Conservation (phyloP, 2,113 vertebrate species). For the Benitochromis conjunctus region DNA sequence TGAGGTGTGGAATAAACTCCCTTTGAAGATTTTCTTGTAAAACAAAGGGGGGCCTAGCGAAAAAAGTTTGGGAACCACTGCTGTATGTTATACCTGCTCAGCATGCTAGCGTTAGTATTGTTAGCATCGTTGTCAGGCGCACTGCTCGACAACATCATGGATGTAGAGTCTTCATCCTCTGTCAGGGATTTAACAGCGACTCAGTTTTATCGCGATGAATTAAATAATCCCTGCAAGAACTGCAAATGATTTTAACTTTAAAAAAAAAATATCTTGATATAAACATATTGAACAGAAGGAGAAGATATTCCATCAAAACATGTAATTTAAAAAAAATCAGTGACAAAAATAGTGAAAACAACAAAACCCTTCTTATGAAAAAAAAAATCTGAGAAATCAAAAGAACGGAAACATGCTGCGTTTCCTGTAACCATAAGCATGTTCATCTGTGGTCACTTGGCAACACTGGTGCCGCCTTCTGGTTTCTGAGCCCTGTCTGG, state of each 20-base stretch:
- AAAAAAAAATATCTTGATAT: not conserved
- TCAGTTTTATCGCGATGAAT: not conserved
- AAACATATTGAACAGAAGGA: not conserved
- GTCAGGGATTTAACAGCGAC: not conserved
- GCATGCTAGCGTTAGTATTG: not conserved
- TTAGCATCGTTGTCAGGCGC: not conserved
- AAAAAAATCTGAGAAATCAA: not conserved
- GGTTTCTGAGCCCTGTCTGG: slow-evolving; percentile 26
- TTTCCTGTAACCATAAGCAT: not conserved
- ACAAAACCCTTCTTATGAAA: not conserved
- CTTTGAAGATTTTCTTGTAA: too few species aligned
- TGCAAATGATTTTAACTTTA: too few species aligned
- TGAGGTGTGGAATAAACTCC: too few species aligned
- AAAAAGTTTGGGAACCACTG: too few species aligned
- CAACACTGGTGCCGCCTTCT: slow-evolving; percentile 9
- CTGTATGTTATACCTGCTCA: not conserved
- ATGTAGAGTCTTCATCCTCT: not conserved
- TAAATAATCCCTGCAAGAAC: not conserved
- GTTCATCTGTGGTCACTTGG: slow-evolving; percentile 2
- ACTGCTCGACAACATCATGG: not conserved
- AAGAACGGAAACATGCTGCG: not conserved
- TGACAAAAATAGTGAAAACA: not conserved
- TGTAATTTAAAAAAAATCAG: not conserved
- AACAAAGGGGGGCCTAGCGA: too few species aligned
- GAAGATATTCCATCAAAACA: not conserved